A percentile compares a stretch with the other conserved stretches of the same genome.
phyloP scores from a whole-genome alignment of 2,797 vertebrate species.

The Petrocephalus schoutedeni region DNA sequence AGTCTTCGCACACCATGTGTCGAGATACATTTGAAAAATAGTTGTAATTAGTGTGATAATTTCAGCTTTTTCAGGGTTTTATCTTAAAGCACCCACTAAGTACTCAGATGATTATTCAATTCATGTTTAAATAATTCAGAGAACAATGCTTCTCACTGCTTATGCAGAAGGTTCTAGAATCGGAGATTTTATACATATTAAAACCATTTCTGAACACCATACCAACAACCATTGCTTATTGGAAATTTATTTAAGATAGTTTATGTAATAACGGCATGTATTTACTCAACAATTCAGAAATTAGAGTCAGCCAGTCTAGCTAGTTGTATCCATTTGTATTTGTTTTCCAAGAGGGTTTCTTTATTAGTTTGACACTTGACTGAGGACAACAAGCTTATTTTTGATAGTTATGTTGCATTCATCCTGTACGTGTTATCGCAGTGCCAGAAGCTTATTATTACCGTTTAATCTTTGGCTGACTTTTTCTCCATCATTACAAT shows the following conservation, averaged over 20 bases:
- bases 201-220: background rate
- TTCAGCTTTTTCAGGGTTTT: background rate
- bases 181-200: background rate
- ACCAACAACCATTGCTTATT: background rate
- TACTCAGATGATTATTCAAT: background rate
- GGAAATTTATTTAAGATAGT: background rate
- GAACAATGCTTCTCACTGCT: background rate
- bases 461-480: background rate
- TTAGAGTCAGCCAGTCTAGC: background rate
- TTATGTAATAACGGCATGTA: background rate
- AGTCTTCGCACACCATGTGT: background rate
- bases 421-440: conserved; percentile 37
- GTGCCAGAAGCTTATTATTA: background rate
- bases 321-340: background rate
- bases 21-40: background rate
- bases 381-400: background rate
- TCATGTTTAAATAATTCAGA: background rate
- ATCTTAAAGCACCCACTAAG: background rate
- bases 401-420: conserved; percentile 33
- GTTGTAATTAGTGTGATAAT: background rate
- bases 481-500: background rate
- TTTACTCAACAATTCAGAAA: background rate
- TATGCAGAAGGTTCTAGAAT: background rate
- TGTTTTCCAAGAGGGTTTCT: background rate
- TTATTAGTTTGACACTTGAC: background rate